Evolutionary conservation across 2,888 invertebrate genomes (phyloP), one percentile per base, ranked within the genome.

Genomic region (Yponomeuta plumbellus): DNA sequence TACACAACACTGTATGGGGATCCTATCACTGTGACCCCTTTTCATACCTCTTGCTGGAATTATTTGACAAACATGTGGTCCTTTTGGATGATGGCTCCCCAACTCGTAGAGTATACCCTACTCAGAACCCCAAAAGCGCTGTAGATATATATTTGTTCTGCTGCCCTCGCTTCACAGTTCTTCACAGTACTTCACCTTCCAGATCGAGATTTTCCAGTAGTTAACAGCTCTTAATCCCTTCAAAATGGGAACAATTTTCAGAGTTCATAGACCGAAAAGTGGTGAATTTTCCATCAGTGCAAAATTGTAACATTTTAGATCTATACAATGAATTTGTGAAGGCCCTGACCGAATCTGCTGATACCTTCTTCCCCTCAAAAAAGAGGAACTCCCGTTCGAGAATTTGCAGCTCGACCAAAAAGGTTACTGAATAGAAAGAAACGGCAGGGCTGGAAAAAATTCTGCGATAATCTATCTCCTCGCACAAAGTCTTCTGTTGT

Each of bases 101-200:
- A 10, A 72, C 72, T 0, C 64, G 71, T 6, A 62, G 70, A 56
- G 68, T 66, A 0, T 58, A 39, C 11, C 72, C 69, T 13, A 11
- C 34, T 6, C 69, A 71, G 66, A 68, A 68, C 23, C 61, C 68
- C 23, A 68, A 68, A n/a, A 72, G 73, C 52, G 70, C 69, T 10
- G 73, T 73, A 2, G 76, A 75, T 8, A 52, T 76, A 10, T 59
- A 73, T 71, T 1, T 70, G 67, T 26, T 71, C 72, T 4, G 23
- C 5, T 2, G 66, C 64, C n/a, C 61, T 69, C 6, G 57, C 68
- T 13, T 66, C 69, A 2, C 71, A 74, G 56, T 72, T 68, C 20
- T 71, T 70, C 11, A 74, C 71, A n/a, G 0, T 70, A 0, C 44
- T 44, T 13, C 11, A 44, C 2, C 11, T 44, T 13, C 44, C 44